phyloP scores from a whole-genome alignment of 2,888 invertebrate species.

The Acrocyrtus sp. region DNA sequence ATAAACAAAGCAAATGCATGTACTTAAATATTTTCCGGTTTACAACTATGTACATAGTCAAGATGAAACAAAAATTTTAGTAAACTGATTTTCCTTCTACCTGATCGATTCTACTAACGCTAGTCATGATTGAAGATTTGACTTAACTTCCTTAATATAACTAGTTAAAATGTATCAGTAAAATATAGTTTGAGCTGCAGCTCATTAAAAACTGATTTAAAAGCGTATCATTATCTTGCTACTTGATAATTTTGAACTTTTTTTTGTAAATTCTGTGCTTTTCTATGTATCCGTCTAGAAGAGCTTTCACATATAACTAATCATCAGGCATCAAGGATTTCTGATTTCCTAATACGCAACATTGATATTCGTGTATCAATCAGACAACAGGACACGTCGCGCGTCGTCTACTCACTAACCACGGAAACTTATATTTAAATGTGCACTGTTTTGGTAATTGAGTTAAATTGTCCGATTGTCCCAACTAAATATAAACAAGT shows the following conservation, averaged over 20 bases:
- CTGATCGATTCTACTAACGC: slow-evolving; percentile 74
- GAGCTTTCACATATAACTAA: too few species aligned
- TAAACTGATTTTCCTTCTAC: slow-evolving; percentile 65
- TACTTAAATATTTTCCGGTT: neutral
- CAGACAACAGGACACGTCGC: neutral
- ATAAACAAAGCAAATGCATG: slow-evolving; percentile 55
- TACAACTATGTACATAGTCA: neutral
- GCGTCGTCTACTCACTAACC: neutral
- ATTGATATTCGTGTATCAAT: neutral
- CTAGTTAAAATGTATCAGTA: too few species aligned
- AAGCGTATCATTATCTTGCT: neutral
- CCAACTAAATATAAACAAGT: too few species aligned
- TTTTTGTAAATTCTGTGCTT: too few species aligned
- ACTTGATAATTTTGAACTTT: too few species aligned
- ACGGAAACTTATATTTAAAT: neutral
- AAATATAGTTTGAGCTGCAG: too few species aligned
- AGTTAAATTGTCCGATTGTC: too few species aligned
- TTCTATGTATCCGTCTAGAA: too few species aligned
- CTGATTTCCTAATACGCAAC: too few species aligned
- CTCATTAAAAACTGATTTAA: neutral
- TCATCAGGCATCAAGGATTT: too few species aligned
- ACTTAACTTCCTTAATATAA: neutral
- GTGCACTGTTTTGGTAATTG: too few species aligned
- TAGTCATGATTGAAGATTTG: slow-evolving; percentile 50
- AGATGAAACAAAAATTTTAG: neutral